Base-by-base conservation (phyloP, 1,140 invertebrate species). In the Oncopeltus fasciatus region DNA sequence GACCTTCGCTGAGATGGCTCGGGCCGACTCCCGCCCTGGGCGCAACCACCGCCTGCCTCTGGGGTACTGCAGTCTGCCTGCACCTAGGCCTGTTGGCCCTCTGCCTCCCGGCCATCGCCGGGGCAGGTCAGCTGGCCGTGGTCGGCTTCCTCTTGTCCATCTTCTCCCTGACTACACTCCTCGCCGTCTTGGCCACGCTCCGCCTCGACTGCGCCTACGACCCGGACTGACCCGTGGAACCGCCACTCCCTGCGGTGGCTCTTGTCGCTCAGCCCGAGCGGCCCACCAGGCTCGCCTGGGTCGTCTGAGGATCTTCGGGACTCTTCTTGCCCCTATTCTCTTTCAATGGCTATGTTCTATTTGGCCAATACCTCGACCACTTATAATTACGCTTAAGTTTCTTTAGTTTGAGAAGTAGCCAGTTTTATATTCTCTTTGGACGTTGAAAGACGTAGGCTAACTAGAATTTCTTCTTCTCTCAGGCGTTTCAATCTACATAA, bases 31-130 rank as follows among this genome's bases (percentile, higher is more conserved):
- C 71, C 3, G 67, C 67, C 26, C 67, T 70, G 21, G 68, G 67
- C 18, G 64, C 77, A 2, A 75, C 76, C 1, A 67, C 80, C 0
- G 75, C 76, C 0, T 61, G 75, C 11, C 71, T 80, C 8, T 80
- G 79, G 79, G 70, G 69, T 0, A 63, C 72, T 0, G 78, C 79
- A 1, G 70, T 76, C 49, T 58, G 27, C n/a, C 46, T 69, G 0
- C 67, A 69, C 31, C 31, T 65, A 3, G 43, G 57, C 9, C 26
- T 69, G 20, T n/a, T 59, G 24, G 56, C 49, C 38, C 49, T 60
- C 58, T 24, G 18, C 26, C 16, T 29, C n/a, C n/a, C 24, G 2
- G 46, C 47, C 43, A 18, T 60, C 14, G 8, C 24, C 26, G 44
- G 57, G 4, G 14, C 14, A 38, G 29, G 29, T 12, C 65, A 66